Evolutionary conservation across 2,797 vertebrate genomes (phyloP).

Genomic region (Rhinella marina): DNA sequence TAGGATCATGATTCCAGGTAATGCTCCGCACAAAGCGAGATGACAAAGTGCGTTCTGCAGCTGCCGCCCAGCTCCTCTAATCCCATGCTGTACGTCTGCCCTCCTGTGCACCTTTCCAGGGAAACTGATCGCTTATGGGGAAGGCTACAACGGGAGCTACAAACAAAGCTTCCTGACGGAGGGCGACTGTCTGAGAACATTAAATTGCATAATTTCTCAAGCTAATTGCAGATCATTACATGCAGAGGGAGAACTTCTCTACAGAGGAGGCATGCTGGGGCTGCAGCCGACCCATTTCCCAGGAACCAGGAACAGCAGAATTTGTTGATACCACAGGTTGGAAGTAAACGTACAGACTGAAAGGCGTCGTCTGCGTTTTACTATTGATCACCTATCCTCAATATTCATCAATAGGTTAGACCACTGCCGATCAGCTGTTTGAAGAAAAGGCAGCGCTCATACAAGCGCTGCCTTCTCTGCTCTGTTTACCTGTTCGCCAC

Average conservation of each 20-base stretch:
- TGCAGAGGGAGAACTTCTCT: not conserved
- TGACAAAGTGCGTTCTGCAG: slow-evolving; percentile 25
- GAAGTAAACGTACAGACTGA: not conserved
- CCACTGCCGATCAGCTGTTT: too few species aligned
- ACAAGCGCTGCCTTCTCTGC: too few species aligned
- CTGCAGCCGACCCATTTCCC: not conserved
- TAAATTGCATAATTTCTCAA: not conserved
- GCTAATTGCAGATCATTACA: slow-evolving; percentile 11
- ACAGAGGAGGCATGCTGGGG: not conserved
- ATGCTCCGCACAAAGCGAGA: slow-evolving; percentile 16
- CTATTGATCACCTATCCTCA: too few species aligned
- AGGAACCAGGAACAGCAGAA: not conserved
- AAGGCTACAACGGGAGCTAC: not conserved
- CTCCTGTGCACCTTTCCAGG: not conserved
- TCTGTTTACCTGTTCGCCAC: too few species aligned
- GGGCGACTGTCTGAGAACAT: not conserved
- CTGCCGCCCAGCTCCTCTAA: slow-evolving; percentile 22
- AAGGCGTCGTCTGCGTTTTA: not conserved
- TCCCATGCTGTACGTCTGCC: slow-evolving; percentile 8
- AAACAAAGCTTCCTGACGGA: not conserved
- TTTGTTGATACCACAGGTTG: not conserved
- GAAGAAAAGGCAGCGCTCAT: too few species aligned
- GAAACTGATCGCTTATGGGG: slow-evolving; percentile 20
- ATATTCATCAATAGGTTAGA: too few species aligned
- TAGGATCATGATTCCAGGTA: slow-evolving; percentile 27